Conservation (phyloP, 2,797 vertebrate species). For the Tragopan temminckii region DNA sequence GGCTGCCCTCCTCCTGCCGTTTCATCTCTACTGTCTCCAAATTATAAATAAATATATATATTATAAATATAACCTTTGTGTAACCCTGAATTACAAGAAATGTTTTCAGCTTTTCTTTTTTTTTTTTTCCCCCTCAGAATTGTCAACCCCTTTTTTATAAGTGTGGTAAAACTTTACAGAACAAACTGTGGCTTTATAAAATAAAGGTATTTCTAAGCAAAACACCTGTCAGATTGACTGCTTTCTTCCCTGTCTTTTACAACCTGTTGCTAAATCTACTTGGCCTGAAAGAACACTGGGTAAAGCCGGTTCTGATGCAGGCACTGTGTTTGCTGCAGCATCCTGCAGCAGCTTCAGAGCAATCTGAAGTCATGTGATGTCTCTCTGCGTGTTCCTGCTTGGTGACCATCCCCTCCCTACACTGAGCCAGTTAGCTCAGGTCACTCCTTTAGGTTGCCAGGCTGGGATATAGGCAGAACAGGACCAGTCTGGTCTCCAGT, state of each 20-base stretch:
- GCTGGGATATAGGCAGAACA: background rate
- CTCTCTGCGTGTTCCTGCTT: background rate
- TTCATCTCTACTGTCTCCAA: conserved; percentile 72
- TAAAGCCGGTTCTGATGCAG: background rate
- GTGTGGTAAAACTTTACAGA: conserved; percentile 91
- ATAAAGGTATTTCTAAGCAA: conserved; percentile 90
- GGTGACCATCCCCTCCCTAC: background rate
- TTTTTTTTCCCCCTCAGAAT: conserved; percentile 67
- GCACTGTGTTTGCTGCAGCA: background rate
- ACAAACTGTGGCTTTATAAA: conserved; percentile 93
- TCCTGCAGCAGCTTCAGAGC: background rate
- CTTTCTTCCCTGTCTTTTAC: conserved; percentile 31
- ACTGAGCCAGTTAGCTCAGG: background rate
- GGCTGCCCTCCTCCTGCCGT: conserved; percentile 7
- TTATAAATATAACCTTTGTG: conserved; percentile 84
- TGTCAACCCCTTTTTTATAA: conserved; percentile 87
- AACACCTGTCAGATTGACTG: conserved; percentile 82
- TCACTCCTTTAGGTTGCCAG: background rate
- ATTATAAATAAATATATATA: conserved; percentile 82
- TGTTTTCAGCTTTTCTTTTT: conserved; percentile 82
- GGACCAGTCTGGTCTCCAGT: background rate
- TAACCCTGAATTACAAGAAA: conserved; percentile 81
- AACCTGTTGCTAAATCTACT: background rate
- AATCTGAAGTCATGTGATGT: fast-evolving
- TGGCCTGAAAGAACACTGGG: background rate